Base-by-base conservation (phyloP, 2,797 vertebrate genomes). In the Notoglanidium macrostoma region DNA sequence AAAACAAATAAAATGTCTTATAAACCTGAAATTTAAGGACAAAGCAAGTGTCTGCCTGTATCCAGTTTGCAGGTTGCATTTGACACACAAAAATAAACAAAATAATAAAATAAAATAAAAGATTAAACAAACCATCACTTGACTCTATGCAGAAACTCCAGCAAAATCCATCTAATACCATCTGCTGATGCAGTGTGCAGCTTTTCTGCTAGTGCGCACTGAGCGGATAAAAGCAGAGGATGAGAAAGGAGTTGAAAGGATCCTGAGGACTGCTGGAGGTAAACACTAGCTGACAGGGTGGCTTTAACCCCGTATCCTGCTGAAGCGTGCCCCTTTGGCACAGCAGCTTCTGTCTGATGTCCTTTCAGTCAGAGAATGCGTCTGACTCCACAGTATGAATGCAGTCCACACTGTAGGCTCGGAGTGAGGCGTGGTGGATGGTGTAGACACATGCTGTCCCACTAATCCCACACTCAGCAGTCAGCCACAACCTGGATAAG, bases 401-500 rank as follows among this genome's bases (percentile, higher is more conserved):
- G 86, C 79, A 84, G 59, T 87, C 81, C 84, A 86, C 80, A 40
- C 76, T 57, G 83, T 85, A 80, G 78, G 49, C 83, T 91, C 79
- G 79, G 88, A 85, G 83, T 68, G 82, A 70, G 83, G 87, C 59
- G 70, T 83, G 70, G 88, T 29, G 35, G 12, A 76, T 84, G 84
- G 87, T 76, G 81, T 88, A 87, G 84, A 86, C 63, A 83, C 77
- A 85, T 73, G 55, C 82, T 68, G 63, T 70, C 80, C 68, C 76
- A 77, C 90, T 90, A 90, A 90, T 90, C 86, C 87, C 57, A 83
- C 35, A 21, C 85, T 72, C 89, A 87, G 88, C 74, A 80, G 90
- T 90, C 91, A 85, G 77, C 72, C 70, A 76, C 87, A 86, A 54
- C 90, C 89, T 90, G 85, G 86, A 89, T 85, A 91, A 87, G 87